Evolutionary conservation across 2,888 invertebrate genomes (phyloP).

Genomic region (Leucophenga montana): DNA sequence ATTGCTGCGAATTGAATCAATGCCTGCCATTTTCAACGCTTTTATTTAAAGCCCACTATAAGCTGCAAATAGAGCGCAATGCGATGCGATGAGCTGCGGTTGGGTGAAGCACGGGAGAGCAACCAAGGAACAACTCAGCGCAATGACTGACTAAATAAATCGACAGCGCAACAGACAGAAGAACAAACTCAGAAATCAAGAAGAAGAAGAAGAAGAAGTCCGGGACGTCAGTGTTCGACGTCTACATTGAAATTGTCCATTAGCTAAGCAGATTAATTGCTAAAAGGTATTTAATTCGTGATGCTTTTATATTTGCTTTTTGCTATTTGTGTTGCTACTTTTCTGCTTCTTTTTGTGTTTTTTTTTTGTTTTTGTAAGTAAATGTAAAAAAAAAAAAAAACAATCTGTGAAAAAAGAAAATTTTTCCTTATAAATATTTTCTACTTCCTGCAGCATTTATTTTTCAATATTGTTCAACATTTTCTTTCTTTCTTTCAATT

Average conservation of each 20-base stretch:
- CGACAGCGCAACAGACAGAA: constrained; percentile 20
- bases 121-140: neutral
- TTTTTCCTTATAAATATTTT: constrained; percentile 18
- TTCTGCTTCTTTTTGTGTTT: neutral
- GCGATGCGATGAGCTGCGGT: neutral
- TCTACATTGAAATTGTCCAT: constrained; percentile 63
- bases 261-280: constrained; percentile 71
- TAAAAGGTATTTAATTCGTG: constrained; percentile 71
- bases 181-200: constrained; percentile 44
- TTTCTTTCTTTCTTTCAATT: constrained; percentile 28
- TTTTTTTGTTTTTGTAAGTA: constrained; percentile 3
- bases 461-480: constrained; percentile 29
- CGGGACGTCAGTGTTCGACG: constrained; percentile 42
- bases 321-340: constrained; percentile 5
- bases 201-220: constrained; percentile 34
- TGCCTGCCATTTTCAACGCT: constrained; percentile 9
- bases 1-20: constrained; percentile 6
- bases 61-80: constrained; percentile 37
- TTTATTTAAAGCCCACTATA: constrained; percentile 32
- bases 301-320: constrained; percentile 57
- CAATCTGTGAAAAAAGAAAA: constrained; percentile 19
- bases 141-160: constrained; percentile 26
- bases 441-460: constrained; percentile 29
- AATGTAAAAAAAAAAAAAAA: constrained; percentile 9
- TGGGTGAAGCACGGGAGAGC: neutral